phyloP scores from a whole-genome alignment of 2,113 vertebrate species.

The Daboia siamensis region DNA sequence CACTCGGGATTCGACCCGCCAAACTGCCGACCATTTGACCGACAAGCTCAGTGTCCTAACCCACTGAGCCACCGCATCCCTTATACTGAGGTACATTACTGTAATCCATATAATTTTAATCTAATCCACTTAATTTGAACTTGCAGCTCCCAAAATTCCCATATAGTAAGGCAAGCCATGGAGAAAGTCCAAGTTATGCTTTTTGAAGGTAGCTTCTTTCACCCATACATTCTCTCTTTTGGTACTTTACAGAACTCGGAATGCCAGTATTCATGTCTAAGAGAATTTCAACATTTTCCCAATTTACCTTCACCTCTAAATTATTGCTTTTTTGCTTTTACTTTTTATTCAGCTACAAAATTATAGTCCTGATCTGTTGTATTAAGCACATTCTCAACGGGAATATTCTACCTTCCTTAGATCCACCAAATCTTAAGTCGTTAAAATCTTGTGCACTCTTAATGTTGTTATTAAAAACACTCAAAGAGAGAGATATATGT shows the following conservation, averaged over 20 bases:
- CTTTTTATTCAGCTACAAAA: not conserved
- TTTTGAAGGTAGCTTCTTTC: not conserved
- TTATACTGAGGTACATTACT: not conserved
- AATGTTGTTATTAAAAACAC: constrained; percentile 50
- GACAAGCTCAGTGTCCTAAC: too few species aligned
- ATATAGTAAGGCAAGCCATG: not conserved
- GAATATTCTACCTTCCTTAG: not conserved
- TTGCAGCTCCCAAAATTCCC: not conserved
- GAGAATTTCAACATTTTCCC: not conserved
- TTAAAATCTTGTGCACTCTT: constrained; percentile 30
- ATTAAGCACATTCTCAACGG: not conserved
- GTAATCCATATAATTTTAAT: not conserved
- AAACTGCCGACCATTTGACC: too few species aligned
- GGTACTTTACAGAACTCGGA: not conserved
- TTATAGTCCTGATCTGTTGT: not conserved
- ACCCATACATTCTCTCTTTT: not conserved
- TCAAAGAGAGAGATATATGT: constrained; percentile 49
- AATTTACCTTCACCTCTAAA: not conserved
- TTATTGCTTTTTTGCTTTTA: not conserved
- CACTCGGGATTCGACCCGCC: too few species aligned
- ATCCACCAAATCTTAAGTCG: not conserved
- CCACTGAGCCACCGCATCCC: too few species aligned
- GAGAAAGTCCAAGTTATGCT: not conserved
- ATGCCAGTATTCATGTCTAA: not conserved
- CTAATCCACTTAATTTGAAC: not conserved